Evolutionary conservation across 2,797 vertebrate species (phyloP), one percentile per base, ranked within the genome.

Genomic region (Lithobates pipiens): DNA sequence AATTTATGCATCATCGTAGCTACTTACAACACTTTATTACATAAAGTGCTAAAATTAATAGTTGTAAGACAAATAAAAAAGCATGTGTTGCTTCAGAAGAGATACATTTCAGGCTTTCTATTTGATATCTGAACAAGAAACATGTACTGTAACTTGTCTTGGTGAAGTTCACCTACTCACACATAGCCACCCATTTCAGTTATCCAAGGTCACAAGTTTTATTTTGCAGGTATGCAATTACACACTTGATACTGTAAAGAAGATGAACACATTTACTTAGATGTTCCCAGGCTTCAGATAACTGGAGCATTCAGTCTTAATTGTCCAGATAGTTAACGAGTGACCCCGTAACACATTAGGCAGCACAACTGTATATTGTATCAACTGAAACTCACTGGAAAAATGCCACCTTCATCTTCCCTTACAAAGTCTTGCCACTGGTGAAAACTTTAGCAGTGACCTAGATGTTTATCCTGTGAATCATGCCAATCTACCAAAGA

Each of bases 311-410:
- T 25, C 6, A 36, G 67, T 16, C n/a, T 25, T 46, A 50, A n/a
- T 42, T 13, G 50, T 80, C 68, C n/a, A 72, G 32, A 36, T 36
- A 36, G 70, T 25, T n/a, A 3, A 36, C 10, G 10, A 70, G 27
- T 69, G 63, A 42, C 68, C 39, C 42, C 34, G 27, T 54, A 71
- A 13, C 25, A 71, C 7, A 25, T 42, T 78, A 25, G 32, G 69
- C 39, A 67, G 36, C 23, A 36, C 68, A 54, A 18, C 16, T 13
- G 15, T 32, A 71, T 57, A 71, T 36, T 72, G 18, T 82, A 73
- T 77, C 67, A 75, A 36, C 42, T 69, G 34, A 77, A 65, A 77
- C 50, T 36, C 27, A 44, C 2, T 70, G 80, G 85, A 81, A 82
- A 50, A 15, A 23, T 39, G 54, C 69, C 85, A 73, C 54, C 29